Conservation (phyloP, 2,888 invertebrate genomes). For the Phania funesta region DNA sequence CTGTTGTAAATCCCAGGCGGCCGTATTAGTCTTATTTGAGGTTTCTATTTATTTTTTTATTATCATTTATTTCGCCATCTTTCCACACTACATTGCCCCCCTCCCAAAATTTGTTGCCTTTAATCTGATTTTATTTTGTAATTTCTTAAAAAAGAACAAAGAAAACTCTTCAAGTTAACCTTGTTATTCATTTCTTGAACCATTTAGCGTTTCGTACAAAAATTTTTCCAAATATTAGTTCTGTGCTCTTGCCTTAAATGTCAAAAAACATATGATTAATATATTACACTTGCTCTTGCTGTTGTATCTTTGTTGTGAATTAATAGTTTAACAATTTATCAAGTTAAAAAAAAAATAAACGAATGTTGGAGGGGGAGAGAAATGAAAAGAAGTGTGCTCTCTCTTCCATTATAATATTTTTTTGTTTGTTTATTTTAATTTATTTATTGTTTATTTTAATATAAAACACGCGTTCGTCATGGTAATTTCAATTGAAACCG, state of each 20-base stretch:
- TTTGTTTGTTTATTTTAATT: not conserved
- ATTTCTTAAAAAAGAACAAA: too few relatives aligned
- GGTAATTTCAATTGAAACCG: slow-evolving; percentile 44
- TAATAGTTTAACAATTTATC: slow-evolving; percentile 5
- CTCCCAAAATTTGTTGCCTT: too few relatives aligned
- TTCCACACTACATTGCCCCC: not conserved
- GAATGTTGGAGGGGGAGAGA: not conserved
- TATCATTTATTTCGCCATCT: not conserved
- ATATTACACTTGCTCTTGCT: slow-evolving; percentile 16
- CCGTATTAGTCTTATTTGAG: too few relatives aligned
- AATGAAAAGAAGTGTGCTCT: not conserved
- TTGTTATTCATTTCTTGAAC: not conserved
- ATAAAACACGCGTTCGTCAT: slow-evolving; percentile 58
- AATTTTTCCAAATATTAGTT: not conserved
- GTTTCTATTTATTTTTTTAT: too few relatives aligned
- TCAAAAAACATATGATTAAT: slow-evolving; percentile 8
- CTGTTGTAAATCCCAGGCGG: too few relatives aligned
- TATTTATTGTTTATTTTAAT: not conserved
- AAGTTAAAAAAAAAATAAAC: not conserved
- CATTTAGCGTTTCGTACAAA: not conserved
- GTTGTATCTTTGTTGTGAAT: not conserved
- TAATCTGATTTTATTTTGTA: too few relatives aligned
- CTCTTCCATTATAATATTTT: not conserved
- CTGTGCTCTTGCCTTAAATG: not conserved
- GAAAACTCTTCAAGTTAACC: too few relatives aligned